These are phyloP conservation scores for Hipposideros armiger DNA, from an alignment of 2,113 vertebrate species.

Conservation along the genomic window DNA sequence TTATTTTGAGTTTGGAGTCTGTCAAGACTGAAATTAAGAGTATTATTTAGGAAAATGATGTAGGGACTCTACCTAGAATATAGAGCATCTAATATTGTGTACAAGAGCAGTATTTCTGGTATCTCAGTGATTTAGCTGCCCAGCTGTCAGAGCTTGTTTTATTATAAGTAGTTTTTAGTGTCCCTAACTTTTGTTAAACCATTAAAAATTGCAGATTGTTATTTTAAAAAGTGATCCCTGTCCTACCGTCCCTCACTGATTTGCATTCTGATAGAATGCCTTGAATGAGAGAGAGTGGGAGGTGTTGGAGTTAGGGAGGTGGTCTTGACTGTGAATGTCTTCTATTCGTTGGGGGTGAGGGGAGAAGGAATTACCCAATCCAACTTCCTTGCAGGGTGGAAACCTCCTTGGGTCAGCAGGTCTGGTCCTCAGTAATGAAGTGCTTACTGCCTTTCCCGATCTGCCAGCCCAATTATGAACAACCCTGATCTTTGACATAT, in stretches of 20 bases:
- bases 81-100: not conserved
- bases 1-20: not conserved
- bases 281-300: not conserved
- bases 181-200: not conserved
- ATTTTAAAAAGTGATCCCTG: not conserved
- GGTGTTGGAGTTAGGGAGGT: not conserved
- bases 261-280: not conserved
- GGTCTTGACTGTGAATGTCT: not conserved
- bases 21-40: not conserved
- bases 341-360: too few species aligned
- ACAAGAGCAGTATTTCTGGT: not conserved
- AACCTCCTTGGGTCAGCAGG: not conserved
- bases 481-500: not conserved
- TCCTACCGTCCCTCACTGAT: not conserved
- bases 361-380: not conserved
- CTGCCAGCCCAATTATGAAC: not conserved
- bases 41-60: not conserved
- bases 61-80: not conserved
- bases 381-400: not conserved
- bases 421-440: not conserved
- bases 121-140: not conserved
- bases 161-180: not conserved
- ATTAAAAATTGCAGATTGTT: not conserved
- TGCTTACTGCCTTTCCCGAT: not conserved
- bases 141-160: not conserved